phyloP scores from a whole-genome alignment of 1,140 invertebrate species.

The Helicoverpa zea region DNA sequence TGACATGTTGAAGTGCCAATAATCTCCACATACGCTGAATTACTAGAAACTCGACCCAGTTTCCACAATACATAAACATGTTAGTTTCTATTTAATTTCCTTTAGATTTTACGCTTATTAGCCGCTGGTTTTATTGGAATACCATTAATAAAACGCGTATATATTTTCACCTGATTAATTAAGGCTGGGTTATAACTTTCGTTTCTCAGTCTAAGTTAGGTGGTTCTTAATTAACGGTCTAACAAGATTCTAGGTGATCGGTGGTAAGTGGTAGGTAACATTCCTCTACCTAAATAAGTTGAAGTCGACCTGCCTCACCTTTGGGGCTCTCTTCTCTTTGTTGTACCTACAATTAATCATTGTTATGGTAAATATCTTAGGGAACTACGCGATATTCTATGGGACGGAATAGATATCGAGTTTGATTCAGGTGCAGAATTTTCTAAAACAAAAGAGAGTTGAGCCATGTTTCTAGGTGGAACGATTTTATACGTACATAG shows the following conservation, averaged over 20 bases:
- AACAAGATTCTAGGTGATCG: neutral
- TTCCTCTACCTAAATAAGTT: no score
- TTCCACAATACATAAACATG: neutral
- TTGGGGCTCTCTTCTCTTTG: no score
- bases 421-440: no score
- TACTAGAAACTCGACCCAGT: slow-evolving; percentile 2
- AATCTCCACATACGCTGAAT: neutral
- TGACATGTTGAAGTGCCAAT: slow-evolving; percentile 23
- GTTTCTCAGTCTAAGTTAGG: neutral
- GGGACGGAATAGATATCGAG: no score
- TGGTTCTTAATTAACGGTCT: neutral
- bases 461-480: no score
- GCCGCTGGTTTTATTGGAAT: neutral
- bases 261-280: no score
- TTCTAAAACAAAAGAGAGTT: no score
- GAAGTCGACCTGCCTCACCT: no score
- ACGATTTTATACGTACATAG: no score
- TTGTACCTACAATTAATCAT: no score
- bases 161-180: slow-evolving; percentile 11
- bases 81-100: neutral
- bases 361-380: no score
- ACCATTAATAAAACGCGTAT: slow-evolving; percentile 2
- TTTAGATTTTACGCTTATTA: slow-evolving; percentile 20
- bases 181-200: neutral
- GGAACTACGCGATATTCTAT: no score